Conservation (phyloP, 64 coral and sea anemone genomes). For the Porites lutea region DNA sequence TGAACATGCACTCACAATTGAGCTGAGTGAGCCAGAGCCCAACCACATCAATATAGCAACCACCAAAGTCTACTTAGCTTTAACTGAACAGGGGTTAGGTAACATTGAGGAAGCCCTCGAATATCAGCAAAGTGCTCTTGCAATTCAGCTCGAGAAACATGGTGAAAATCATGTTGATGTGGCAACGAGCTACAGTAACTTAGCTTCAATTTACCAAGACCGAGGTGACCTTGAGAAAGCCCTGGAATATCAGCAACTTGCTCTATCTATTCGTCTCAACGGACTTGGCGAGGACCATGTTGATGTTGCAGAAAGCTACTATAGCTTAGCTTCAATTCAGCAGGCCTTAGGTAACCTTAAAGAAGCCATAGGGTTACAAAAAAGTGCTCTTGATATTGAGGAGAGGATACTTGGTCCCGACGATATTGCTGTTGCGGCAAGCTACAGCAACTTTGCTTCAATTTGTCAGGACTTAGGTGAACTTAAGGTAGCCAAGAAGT, state of each 20-base stretch:
- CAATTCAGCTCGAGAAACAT: not conserved
- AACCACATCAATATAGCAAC: not conserved
- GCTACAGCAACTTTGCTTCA: slow-evolving; percentile 3
- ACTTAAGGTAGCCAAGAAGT: not conserved
- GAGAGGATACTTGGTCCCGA: not conserved
- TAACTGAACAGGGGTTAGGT: not conserved
- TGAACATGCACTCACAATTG: not conserved
- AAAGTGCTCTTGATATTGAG: slow-evolving; percentile 8
- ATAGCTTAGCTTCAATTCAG: not conserved
- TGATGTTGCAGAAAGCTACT: slow-evolving; percentile 1
- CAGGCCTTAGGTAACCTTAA: slow-evolving; percentile 6
- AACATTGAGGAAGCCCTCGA: not conserved
- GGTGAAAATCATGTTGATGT: not conserved
- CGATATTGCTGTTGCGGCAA: slow-evolving; percentile 1
- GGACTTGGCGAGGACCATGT: not conserved
- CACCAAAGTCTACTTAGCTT: not conserved
- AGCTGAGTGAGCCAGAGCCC: not conserved
- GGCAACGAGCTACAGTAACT: not conserved
- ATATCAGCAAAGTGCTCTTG: not conserved
- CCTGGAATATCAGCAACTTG: not conserved
- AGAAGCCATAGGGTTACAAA: not conserved
- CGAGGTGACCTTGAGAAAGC: slow-evolving; percentile 16
- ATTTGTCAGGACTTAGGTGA: not conserved
- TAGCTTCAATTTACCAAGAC: not conserved
- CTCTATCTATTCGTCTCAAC: not conserved